These are phyloP conservation scores for Paratilapia polleni DNA, from an alignment of 2,113 vertebrate species.

Conservation along the genomic window DNA sequence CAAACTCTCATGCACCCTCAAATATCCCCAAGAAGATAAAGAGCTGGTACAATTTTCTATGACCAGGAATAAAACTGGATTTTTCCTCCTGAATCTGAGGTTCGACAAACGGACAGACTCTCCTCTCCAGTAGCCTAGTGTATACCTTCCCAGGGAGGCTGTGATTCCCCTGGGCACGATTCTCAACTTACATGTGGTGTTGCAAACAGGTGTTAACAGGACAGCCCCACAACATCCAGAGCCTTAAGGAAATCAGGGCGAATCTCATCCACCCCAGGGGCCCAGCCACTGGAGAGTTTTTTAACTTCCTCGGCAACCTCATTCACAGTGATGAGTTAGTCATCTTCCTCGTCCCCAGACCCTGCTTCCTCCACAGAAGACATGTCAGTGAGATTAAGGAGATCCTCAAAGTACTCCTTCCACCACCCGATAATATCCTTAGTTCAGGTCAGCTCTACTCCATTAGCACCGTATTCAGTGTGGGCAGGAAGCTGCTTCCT, in stretches of 20 bases:
- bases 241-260: no score
- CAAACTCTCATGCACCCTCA: neutral
- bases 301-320: no score
- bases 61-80: neutral
- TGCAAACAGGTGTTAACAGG: neutral
- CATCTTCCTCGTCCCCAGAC: no score
- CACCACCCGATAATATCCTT: no score
- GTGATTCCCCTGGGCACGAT: neutral
- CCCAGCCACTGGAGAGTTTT: no score
- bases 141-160: neutral
- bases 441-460: no score
- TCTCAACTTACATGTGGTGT: neutral
- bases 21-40: neutral
- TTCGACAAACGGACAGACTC: accelerated
- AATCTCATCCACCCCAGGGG: no score
- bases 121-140: neutral
- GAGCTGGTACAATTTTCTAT: neutral
- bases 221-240: no score
- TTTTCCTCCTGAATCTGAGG: neutral
- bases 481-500: neutral
- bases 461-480: neutral
- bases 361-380: no score
- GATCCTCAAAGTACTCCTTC: no score
- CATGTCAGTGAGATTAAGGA: no score
- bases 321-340: no score